These are phyloP conservation scores for Helicoverpa assulta DNA, from an alignment of 2,888 invertebrate species.

Conservation along the genomic window DNA sequence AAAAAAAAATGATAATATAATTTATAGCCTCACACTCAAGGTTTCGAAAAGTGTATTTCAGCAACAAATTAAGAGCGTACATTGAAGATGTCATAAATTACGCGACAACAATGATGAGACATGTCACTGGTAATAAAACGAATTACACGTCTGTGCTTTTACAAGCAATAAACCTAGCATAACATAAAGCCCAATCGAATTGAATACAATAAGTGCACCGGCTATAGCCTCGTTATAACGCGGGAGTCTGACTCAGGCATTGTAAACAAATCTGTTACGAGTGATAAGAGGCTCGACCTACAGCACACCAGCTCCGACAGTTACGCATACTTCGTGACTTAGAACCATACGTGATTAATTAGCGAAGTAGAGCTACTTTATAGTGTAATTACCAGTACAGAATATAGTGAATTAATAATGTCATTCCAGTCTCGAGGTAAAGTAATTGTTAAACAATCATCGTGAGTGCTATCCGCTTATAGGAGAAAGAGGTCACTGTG, in stretches of 20 bases:
- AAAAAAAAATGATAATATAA: no score
- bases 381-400: conserved; percentile 13
- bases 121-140: conserved; percentile 17
- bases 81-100: neutral
- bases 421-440: neutral
- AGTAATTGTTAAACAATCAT: conserved; percentile 23
- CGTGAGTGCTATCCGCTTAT: conserved; percentile 1
- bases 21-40: no score
- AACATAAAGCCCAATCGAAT: conserved; percentile 13
- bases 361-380: conserved; percentile 11
- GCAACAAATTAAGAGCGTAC: neutral
- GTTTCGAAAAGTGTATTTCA: neutral
- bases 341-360: conserved; percentile 33
- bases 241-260: conserved; percentile 54
- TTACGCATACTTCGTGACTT: conserved; percentile 49
- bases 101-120: conserved; percentile 1
- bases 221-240: conserved; percentile 35
- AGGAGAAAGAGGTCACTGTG: conserved; percentile 16
- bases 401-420: conserved; percentile 6
- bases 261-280: conserved; percentile 58
- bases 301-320: conserved; percentile 25
- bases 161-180: conserved; percentile 34
- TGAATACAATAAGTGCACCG: conserved; percentile 35
- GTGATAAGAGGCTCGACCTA: conserved; percentile 63
- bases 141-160: conserved; percentile 21